phyloP scores from a whole-genome alignment of 2,888 invertebrate species.

The Scaptomyza parva region DNA sequence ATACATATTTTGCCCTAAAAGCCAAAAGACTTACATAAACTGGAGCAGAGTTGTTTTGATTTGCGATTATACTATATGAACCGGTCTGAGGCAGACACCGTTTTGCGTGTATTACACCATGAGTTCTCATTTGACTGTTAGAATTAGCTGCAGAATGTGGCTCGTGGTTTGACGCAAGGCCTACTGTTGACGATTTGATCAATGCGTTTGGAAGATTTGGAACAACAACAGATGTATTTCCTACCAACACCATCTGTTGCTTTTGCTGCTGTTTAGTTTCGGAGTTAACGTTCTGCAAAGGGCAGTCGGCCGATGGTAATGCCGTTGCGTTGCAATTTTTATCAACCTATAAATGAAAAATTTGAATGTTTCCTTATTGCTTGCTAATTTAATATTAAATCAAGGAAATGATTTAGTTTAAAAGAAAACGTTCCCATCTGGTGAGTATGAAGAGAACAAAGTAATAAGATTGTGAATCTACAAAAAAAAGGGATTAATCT shows the following conservation, averaged over 20 bases:
- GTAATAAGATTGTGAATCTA: too few relatives aligned
- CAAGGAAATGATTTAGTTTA: too few relatives aligned
- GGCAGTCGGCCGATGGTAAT: conserved; percentile 57
- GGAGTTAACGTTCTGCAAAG: conserved; percentile 67
- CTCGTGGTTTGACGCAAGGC: conserved; percentile 51
- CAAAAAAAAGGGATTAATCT: too few relatives aligned
- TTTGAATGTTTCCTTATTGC: background rate
- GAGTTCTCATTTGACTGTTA: conserved; percentile 37
- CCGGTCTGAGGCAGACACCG: conserved; percentile 43
- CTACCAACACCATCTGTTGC: conserved; percentile 54
- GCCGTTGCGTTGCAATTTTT: conserved; percentile 89
- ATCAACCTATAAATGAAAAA: conserved; percentile 84
- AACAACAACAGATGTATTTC: conserved; percentile 49
- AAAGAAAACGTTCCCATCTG: too few relatives aligned
- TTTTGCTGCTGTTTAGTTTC: conserved; percentile 65
- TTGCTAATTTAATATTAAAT: background rate
- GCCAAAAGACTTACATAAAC: conserved; percentile 67
- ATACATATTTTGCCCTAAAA: background rate
- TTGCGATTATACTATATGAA: conserved; percentile 38
- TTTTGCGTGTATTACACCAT: conserved; percentile 41
- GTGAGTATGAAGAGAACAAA: too few relatives aligned
- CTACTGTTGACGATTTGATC: conserved; percentile 63
- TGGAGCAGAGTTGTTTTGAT: conserved; percentile 79
- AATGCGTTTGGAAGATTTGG: conserved; percentile 59
- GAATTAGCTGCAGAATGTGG: background rate